Evolutionary conservation across 2,888 invertebrate genomes (phyloP).

Genomic region (Scaptomyza polygonia): DNA sequence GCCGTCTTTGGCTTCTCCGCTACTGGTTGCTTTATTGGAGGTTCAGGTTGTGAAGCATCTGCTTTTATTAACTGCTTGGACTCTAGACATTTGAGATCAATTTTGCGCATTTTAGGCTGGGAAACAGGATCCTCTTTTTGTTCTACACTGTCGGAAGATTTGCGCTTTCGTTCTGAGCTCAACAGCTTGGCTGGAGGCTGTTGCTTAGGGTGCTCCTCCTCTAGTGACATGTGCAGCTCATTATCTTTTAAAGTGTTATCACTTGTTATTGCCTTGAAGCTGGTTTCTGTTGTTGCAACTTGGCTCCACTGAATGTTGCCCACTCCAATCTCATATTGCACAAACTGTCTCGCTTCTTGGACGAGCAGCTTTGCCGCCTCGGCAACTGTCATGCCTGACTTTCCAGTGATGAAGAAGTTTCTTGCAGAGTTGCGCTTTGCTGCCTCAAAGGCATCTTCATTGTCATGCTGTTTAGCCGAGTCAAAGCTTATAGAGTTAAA

Average conservation of each 20-base stretch:
- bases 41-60: neutral
- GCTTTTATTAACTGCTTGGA: neutral
- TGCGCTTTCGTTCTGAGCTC: slow-evolving; percentile 24
- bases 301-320: slow-evolving; percentile 88
- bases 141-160: slow-evolving; percentile 18
- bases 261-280: neutral
- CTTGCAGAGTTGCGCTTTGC: slow-evolving; percentile 88
- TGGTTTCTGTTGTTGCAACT: neutral
- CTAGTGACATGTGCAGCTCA: slow-evolving; percentile 59
- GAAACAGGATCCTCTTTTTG: neutral
- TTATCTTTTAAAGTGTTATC: neutral
- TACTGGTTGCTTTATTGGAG: neutral
- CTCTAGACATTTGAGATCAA: slow-evolving; percentile 6
- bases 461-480: slow-evolving; percentile 90
- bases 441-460: slow-evolving; percentile 88
- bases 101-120: slow-evolving; percentile 26
- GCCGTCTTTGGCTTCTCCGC: neutral
- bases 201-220: slow-evolving; percentile 28
- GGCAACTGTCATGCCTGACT: slow-evolving; percentile 90
- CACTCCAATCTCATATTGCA: slow-evolving; percentile 90
- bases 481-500: slow-evolving; percentile 93
- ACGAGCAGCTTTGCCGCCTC: slow-evolving; percentile 93
- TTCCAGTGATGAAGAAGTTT: slow-evolving; percentile 92
- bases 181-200: neutral
- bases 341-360: slow-evolving; percentile 89